Percentiles rank a stretch among this genome's conserved stretches.
Conservation (phyloP, 2,113 vertebrate genomes). For the Quiscalus mexicanus region DNA sequence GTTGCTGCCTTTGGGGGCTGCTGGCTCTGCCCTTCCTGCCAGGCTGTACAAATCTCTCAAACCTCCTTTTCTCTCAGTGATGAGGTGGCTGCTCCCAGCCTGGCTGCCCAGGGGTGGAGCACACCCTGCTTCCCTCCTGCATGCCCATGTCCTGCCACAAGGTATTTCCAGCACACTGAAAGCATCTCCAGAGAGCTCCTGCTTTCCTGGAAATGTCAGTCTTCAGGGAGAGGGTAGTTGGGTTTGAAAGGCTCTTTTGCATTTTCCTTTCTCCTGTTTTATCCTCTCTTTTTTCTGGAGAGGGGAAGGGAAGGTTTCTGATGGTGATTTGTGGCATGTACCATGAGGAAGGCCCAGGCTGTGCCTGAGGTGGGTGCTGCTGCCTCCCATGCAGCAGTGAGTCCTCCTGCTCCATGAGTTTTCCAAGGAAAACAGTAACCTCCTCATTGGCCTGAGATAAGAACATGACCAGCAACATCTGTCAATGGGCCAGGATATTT, state of each 20-base stretch:
- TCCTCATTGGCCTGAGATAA: neutral
- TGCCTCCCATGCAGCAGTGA: neutral
- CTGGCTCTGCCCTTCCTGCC: neutral
- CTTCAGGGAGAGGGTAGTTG: neutral
- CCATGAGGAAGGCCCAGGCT: neutral
- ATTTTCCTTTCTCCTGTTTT: neutral
- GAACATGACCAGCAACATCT: neutral
- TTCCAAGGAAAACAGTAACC: neutral
- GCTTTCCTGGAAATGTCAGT: neutral
- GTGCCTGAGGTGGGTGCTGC: neutral
- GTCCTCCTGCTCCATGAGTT: neutral
- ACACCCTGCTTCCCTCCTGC: accelerated
- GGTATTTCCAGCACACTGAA: neutral
- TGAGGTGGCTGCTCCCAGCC: neutral
- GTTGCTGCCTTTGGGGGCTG: neutral
- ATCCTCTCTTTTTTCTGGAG: neutral
- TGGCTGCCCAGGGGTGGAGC: neutral
- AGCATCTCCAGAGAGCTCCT: neutral
- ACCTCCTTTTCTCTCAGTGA: neutral
- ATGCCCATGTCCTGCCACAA: accelerated
- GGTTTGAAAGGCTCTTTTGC: neutral
- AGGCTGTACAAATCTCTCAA: accelerated
- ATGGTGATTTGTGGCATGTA: accelerated
- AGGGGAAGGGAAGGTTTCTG: neutral
- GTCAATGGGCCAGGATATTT: neutral